These are phyloP conservation scores for Lepus townsendii DNA, from an alignment of 2,797 vertebrate species.

Conservation along the genomic window DNA sequence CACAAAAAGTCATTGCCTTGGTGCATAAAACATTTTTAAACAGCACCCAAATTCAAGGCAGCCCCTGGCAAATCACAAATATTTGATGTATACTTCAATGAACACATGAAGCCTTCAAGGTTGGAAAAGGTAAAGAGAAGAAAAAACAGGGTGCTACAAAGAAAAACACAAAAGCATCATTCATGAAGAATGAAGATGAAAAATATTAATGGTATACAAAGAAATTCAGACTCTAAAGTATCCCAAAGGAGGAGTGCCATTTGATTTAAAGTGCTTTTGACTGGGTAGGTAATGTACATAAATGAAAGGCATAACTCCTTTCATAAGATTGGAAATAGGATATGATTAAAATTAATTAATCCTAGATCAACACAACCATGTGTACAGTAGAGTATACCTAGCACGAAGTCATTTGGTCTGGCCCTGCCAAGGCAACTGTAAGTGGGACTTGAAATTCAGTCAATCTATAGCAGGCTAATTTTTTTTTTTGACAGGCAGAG, in stretches of 20 bases:
- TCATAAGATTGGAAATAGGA: background rate
- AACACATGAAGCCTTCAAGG: background rate
- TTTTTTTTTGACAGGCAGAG: too few species aligned
- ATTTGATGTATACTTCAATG: background rate
- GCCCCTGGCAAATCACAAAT: background rate
- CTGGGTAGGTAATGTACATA: background rate
- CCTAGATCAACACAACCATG: background rate
- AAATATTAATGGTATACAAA: background rate
- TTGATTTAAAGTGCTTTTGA: constrained; percentile 5
- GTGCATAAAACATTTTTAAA: background rate
- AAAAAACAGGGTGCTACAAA: background rate
- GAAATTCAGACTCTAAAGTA: background rate
- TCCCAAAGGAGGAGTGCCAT: background rate
- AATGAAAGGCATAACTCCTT: background rate
- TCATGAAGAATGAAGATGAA: constrained; percentile 25
- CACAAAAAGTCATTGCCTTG: background rate
- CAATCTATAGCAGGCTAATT: too few species aligned
- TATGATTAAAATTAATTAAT: constrained; percentile 8
- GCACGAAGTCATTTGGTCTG: too few species aligned
- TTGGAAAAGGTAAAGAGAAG: background rate
- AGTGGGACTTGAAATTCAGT: too few species aligned
- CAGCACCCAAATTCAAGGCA: background rate
- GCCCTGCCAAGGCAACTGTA: too few species aligned
- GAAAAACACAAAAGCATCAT: background rate
- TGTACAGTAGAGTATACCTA: background rate